phyloP scores from a whole-genome alignment of 2,888 invertebrate species.

The Odontothrips loti region DNA sequence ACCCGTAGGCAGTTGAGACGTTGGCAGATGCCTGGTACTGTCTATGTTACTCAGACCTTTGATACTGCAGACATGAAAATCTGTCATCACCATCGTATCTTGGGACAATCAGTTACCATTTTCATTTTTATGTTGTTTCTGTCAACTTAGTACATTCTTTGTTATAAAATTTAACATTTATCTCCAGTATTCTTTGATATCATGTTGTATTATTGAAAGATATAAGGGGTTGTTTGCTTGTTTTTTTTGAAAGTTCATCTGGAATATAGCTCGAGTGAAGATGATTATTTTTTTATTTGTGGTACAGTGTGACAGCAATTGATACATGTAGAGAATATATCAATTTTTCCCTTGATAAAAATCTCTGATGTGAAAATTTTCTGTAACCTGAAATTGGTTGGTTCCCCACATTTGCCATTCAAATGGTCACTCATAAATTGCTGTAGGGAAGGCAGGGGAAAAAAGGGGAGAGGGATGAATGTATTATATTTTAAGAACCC shows the following conservation, averaged over 20 bases:
- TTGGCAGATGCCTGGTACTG: too few species aligned
- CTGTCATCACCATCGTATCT: background rate
- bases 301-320: background rate
- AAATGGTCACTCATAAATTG: too few species aligned
- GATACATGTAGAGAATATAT: background rate
- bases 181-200: background rate
- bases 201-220: background rate
- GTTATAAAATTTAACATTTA: background rate
- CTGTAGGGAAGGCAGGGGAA: too few species aligned
- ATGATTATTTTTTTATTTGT: slow-evolving; percentile 3
- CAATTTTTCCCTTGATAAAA: background rate
- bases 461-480: too few species aligned
- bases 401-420: too few species aligned
- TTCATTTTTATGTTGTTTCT: background rate
- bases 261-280: background rate
- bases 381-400: too few species aligned
- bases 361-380: too few species aligned
- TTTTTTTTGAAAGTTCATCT: background rate
- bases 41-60: too few species aligned
- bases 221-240: background rate
- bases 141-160: background rate
- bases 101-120: slow-evolving; percentile 15
- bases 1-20: too few species aligned
- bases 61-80: too few species aligned
- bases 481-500: too few species aligned